Evolutionary conservation across 2,113 vertebrate genomes (phyloP).

Genomic region (Carollia perspicillata): DNA sequence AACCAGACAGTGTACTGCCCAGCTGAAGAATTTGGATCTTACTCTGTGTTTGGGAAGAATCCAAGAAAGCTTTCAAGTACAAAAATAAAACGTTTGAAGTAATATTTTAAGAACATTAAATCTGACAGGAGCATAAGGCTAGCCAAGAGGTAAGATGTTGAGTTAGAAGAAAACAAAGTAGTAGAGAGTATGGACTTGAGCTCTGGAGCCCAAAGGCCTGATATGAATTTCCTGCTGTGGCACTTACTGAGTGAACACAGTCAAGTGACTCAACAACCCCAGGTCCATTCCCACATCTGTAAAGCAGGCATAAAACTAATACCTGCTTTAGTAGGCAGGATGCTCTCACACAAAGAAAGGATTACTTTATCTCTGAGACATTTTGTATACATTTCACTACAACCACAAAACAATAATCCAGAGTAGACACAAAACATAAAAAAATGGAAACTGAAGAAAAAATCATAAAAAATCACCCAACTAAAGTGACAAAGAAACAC

Average conservation of each 20-base stretch:
- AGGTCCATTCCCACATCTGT: neutral
- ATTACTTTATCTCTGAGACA: neutral
- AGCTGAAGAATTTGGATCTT: neutral
- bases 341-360: neutral
- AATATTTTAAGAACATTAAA: conserved; percentile 56
- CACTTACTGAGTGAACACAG: neutral
- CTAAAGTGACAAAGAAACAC: neutral
- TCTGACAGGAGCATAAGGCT: conserved; percentile 32
- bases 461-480: neutral
- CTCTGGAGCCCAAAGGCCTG: neutral
- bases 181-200: neutral
- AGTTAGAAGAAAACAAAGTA: neutral
- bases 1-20: neutral
- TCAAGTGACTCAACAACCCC: neutral
- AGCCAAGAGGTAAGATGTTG: conserved; percentile 49
- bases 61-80: conserved; percentile 13
- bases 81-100: conserved; percentile 37
- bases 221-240: neutral
- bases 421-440: neutral
- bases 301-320: neutral
- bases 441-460: neutral
- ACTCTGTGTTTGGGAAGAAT: neutral
- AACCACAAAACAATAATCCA: neutral
- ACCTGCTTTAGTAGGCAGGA: neutral
- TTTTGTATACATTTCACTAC: neutral